A percentile compares a stretch with the other conserved stretches of the same genome.
Evolutionary conservation across 30 jellyfish, hydroid and myxozoan species (phyloP).

Genomic region (Cassiopea xamachana): DNA sequence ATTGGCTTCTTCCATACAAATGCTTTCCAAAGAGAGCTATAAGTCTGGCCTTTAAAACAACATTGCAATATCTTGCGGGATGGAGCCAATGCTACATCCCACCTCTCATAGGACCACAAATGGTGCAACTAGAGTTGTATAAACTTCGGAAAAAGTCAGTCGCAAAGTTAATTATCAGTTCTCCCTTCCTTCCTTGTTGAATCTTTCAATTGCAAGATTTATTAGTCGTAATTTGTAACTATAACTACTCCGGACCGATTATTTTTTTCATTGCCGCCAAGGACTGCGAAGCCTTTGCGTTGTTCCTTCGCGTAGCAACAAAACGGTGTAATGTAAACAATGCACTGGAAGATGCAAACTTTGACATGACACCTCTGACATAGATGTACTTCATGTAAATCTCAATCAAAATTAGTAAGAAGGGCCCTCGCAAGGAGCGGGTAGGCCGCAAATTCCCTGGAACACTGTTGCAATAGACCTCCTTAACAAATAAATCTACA

Average conservation of each 20-base stretch:
- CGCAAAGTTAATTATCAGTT: not conserved
- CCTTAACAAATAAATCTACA: too few relatives aligned
- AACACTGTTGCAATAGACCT: too few relatives aligned
- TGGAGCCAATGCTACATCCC: not conserved
- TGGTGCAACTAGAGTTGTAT: not conserved
- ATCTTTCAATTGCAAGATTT: not conserved
- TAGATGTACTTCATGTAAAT: not conserved
- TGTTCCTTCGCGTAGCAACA: conserved; percentile 1
- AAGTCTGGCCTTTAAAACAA: not conserved
- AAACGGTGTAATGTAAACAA: not conserved
- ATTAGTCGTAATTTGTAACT: not conserved
- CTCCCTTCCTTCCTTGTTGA: not conserved
- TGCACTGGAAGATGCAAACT: not conserved
- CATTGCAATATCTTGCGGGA: not conserved
- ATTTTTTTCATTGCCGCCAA: not conserved
- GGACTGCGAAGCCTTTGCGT: not conserved
- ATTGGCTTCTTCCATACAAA: not conserved
- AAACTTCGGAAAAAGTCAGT: not conserved
- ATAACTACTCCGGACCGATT: not conserved
- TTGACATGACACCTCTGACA: not conserved
- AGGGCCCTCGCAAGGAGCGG: too few relatives aligned
- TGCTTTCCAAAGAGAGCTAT: not conserved
- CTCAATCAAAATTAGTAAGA: not conserved
- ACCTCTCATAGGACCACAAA: not conserved
- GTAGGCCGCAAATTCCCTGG: too few relatives aligned